Percentiles rank a stretch among this genome's conserved stretches.
Evolutionary conservation across 2,888 invertebrate species (phyloP).

Genomic region (Rhamnusium bicolor): DNA sequence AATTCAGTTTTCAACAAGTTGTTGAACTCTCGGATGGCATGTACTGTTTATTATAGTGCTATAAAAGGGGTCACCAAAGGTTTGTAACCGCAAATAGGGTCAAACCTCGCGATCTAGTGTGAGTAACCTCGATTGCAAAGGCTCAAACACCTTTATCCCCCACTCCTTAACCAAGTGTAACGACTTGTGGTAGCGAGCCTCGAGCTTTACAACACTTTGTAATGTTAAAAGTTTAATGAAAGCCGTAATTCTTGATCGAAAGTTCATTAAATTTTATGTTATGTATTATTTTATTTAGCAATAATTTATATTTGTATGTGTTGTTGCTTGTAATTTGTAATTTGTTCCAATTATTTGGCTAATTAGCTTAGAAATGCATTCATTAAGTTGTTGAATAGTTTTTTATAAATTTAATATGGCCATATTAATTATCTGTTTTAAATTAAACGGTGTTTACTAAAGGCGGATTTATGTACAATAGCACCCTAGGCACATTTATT

Average conservation of each 20-base stretch:
- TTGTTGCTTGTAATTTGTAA: background rate
- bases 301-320: constrained; percentile 4
- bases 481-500: too few relatives aligned
- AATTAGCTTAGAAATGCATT: background rate
- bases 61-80: constrained; percentile 61
- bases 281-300: constrained; percentile 4
- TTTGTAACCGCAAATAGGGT: constrained; percentile 65
- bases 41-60: constrained; percentile 54
- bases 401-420: background rate
- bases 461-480: too few relatives aligned
- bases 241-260: background rate
- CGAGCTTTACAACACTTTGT: background rate
- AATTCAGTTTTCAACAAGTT: constrained; percentile 33
- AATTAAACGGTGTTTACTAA: too few relatives aligned
- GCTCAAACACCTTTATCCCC: constrained; percentile 34
- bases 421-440: background rate
- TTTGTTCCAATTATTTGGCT: constrained; percentile 13
- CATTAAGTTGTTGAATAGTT: background rate
- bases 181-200: constrained; percentile 18
- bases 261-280: constrained; percentile 14
- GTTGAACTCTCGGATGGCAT: constrained; percentile 51
- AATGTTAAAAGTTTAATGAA: background rate
- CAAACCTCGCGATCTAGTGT: constrained; percentile 64
- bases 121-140: constrained; percentile 61
- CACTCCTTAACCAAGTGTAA: constrained; percentile 22